Evolutionary conservation across 2,113 vertebrate species (phyloP).

Genomic region (Xenotilapia caudafasciata): DNA sequence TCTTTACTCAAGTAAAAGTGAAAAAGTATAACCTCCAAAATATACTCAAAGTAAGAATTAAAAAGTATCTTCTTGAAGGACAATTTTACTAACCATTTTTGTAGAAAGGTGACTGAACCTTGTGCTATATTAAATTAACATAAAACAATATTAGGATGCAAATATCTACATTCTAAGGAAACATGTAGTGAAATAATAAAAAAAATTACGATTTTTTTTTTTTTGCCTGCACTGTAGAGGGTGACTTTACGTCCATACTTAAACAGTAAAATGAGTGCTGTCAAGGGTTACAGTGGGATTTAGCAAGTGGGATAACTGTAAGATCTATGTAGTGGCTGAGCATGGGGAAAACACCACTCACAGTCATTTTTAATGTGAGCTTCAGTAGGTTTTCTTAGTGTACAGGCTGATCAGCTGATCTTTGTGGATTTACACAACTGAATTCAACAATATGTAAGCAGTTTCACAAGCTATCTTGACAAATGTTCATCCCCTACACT

Average conservation of each 20-base stretch:
- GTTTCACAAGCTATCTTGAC: not conserved
- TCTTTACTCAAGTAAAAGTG: not conserved
- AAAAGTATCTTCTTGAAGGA: not conserved
- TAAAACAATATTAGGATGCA: not conserved
- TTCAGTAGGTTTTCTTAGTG: not conserved
- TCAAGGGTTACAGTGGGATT: not conserved
- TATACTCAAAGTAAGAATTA: not conserved
- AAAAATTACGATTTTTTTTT: not conserved
- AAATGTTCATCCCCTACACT: not conserved
- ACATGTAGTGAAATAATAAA: not conserved
- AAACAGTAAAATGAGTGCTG: not conserved
- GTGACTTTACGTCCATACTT: not conserved
- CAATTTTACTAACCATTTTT: not conserved
- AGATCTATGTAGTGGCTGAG: not conserved
- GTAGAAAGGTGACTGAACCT: not conserved
- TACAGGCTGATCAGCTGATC: not conserved
- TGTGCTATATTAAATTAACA: not conserved
- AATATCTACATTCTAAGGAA: not conserved
- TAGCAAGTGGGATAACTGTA: not conserved
- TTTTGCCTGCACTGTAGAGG: not conserved
- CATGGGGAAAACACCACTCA: not conserved
- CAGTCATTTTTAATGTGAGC: not conserved
- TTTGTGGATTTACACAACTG: not conserved
- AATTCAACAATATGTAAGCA: not conserved
- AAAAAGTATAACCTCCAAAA: not conserved